phyloP scores from a whole-genome alignment of 2,888 invertebrate genomes.

The Dendrolimus houi region DNA sequence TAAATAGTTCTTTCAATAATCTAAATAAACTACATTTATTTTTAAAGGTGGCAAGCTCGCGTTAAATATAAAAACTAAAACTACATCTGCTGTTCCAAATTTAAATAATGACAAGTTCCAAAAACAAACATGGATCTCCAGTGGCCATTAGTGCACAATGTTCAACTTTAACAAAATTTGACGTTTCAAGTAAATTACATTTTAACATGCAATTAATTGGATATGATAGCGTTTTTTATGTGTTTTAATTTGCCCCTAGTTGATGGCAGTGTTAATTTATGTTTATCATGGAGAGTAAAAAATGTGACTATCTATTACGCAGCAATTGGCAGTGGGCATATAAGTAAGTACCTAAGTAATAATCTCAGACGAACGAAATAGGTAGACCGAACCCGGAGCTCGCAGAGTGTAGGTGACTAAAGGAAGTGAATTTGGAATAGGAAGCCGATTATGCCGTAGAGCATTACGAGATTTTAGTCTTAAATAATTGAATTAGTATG shows the following conservation, averaged over 20 bases:
- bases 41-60: too few species aligned
- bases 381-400: too few species aligned
- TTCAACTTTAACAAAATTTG: slow-evolving; percentile 30
- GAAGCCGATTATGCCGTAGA: too few species aligned
- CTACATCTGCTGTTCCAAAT: slow-evolving; percentile 67
- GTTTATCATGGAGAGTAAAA: slow-evolving; percentile 13
- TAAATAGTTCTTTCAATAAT: too few species aligned
- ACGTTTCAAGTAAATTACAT: slow-evolving; percentile 25
- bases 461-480: too few species aligned
- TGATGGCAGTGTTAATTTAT: slow-evolving; percentile 14
- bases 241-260: slow-evolving; percentile 1
- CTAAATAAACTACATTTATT: too few species aligned
- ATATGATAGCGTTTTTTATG: slow-evolving; percentile 21
- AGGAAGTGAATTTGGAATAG: too few species aligned
- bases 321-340: too few species aligned
- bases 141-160: slow-evolving; percentile 33
- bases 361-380: too few species aligned
- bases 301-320: not conserved
- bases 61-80: not conserved
- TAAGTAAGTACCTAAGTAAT: too few species aligned
- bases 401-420: too few species aligned
- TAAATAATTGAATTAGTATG: too few species aligned
- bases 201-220: slow-evolving; percentile 49
- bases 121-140: not conserved
- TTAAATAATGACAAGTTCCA: slow-evolving; percentile 54